These are phyloP conservation scores for Tonatia bakeri DNA, from an alignment of 2,113 vertebrate species.

Conservation along the genomic window DNA sequence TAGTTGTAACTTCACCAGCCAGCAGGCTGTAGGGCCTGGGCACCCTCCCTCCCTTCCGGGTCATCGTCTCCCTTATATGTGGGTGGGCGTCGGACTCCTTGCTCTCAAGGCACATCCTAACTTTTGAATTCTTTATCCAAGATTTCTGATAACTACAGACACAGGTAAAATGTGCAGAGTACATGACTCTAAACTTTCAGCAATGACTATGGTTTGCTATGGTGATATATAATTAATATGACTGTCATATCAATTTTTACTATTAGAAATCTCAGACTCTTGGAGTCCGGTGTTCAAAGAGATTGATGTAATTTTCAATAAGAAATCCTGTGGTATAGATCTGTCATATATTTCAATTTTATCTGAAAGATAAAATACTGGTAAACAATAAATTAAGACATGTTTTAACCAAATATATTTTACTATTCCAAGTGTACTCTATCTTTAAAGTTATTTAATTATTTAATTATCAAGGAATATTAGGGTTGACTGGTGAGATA, in stretches of 20 bases:
- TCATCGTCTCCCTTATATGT: neutral
- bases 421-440: neutral
- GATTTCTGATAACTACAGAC: neutral
- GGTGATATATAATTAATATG: neutral
- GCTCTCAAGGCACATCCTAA: neutral
- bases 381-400: neutral
- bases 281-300: neutral
- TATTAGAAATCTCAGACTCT: neutral
- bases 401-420: neutral
- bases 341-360: neutral
- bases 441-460: neutral
- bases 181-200: neutral
- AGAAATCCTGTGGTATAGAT: neutral
- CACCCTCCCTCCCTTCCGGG: neutral
- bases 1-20: neutral
- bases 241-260: neutral
- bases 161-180: neutral
- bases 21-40: neutral
- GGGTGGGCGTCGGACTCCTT: neutral
- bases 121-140: neutral
- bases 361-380: conserved; percentile 4
- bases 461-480: neutral
- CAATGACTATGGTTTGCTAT: neutral
- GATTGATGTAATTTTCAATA: neutral
- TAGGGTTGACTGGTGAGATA: neutral